Percentiles rank a stretch among this genome's conserved stretches.
Evolutionary conservation across 2,888 invertebrate genomes (phyloP).

Genomic region (Dinocampus coccinellae): DNA sequence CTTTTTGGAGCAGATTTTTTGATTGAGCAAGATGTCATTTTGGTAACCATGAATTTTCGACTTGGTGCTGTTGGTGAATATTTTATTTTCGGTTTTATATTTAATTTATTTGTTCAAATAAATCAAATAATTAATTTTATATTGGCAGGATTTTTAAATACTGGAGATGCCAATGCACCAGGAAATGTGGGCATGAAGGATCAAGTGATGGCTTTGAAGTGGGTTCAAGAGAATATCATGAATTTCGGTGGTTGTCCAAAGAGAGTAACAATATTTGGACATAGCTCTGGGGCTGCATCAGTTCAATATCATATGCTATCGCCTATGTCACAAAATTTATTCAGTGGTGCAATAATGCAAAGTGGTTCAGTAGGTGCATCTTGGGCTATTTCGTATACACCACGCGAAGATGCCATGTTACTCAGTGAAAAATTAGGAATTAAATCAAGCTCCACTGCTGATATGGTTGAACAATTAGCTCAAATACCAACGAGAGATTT

Average conservation of each 20-base stretch:
- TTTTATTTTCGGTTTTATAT: not conserved
- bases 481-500: slow-evolving; percentile 52
- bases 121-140: not conserved
- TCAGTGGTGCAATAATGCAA: slow-evolving; percentile 57
- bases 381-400: slow-evolving; percentile 54
- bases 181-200: slow-evolving; percentile 63
- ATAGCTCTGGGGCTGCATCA: slow-evolving; percentile 53
- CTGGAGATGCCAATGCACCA: slow-evolving; percentile 56
- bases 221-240: slow-evolving; percentile 61
- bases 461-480: slow-evolving; percentile 57
- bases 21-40: slow-evolving; percentile 59
- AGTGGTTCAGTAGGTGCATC: slow-evolving; percentile 58
- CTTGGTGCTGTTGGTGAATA: slow-evolving; percentile 58
- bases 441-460: slow-evolving; percentile 54
- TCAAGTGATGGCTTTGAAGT: slow-evolving; percentile 60
- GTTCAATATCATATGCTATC: slow-evolving; percentile 61
- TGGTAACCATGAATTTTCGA: slow-evolving; percentile 60
- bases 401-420: slow-evolving; percentile 57
- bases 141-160: slow-evolving; percentile 57
- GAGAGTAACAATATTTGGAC: slow-evolving; percentile 60
- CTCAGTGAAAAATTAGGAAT: slow-evolving; percentile 61
- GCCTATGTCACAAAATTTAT: slow-evolving; percentile 63
- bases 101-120: not conserved
- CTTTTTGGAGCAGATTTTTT: slow-evolving; percentile 59
- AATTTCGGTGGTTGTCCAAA: slow-evolving; percentile 60